Base-by-base conservation (phyloP, 64 coral and sea anemone species). In the Dendronephthya gigantea region DNA sequence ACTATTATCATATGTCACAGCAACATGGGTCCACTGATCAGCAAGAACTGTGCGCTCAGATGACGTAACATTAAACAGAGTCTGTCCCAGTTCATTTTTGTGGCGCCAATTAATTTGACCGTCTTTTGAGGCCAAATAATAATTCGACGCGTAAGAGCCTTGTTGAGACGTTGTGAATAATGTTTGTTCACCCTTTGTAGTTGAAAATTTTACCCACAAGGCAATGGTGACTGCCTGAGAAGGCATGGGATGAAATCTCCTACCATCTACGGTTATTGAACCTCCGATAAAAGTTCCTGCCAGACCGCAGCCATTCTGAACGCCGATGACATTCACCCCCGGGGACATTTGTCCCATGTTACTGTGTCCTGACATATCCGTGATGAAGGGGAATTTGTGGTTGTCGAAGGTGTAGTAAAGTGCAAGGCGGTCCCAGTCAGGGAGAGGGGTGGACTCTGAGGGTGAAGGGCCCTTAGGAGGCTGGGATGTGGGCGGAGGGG, bases 1-100 rank as follows among this genome's bases (percentile, higher is more conserved):
- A 10, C 81, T 52, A 17, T 50, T 90, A 31, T 91, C 90, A 25
- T 91, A 94, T 6, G 92, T 94, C 12, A 90, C 92, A 39, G 82
- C 92, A 13, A 91, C 83, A 82, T 94, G 92, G 2, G 86, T 94
- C 92, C 92, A 94, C 58, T 89, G 84, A 17, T 70, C 87, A 15
- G 87, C 83, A 19, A 89, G 81, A 39, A 94, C 72, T 12, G 88
- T 86, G 0, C 58, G 62, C 19, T 39, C 43, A 14, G 70, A 48
- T 16, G 89, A 88, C 28, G 75, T 29, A 2, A 94, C 40, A 30
- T 94, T 83, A 23, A 91, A 94, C 29, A 93, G 29, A 3, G 34
- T 59, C 10, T 49, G 88, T 0, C 86, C 86, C 0, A 84, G 47
- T 1, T 76, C 68, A 43, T 85, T 91, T 17, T 89, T 82, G 13